Percentiles rank a stretch among this genome's conserved stretches.
Conservation (phyloP, 2,888 invertebrate species). For the Andricus curvator region DNA sequence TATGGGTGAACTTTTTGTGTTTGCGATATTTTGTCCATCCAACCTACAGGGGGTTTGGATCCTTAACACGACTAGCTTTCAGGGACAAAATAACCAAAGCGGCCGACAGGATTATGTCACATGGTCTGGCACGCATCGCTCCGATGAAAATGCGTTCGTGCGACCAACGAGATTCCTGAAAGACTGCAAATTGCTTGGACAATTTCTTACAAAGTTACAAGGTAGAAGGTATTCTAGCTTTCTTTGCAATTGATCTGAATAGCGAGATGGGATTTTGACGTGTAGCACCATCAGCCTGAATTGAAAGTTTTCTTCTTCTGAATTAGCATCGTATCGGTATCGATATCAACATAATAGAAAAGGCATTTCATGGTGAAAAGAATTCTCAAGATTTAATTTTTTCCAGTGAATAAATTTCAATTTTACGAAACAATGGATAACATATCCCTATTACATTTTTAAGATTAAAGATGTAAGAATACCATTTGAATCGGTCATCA, state of each 20-base stretch:
- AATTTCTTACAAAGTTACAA: constrained; percentile 63
- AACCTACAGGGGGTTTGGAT: constrained; percentile 16
- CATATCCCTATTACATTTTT: too few relatives aligned
- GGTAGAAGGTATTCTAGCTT: constrained; percentile 50
- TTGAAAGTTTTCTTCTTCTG: constrained; percentile 5
- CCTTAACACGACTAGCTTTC: constrained; percentile 35
- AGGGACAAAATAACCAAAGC: constrained; percentile 58
- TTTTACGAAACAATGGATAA: neutral
- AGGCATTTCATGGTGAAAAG: neutral
- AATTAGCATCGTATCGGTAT: neutral
- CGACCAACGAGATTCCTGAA: constrained; percentile 66
- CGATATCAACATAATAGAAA: constrained; percentile 1
- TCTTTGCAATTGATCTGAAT: constrained; percentile 59
- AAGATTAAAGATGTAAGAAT: too few relatives aligned
- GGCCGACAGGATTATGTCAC: constrained; percentile 73
- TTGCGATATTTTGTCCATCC: constrained; percentile 49
- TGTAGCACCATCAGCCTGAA: constrained; percentile 50
- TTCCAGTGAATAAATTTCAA: neutral
- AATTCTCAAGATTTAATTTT: neutral
- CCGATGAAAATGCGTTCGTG: constrained; percentile 58
- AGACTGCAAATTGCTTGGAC: constrained; percentile 76
- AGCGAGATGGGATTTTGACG: constrained; percentile 60
- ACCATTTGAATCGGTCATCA: too few relatives aligned
- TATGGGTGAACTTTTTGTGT: constrained; percentile 53
- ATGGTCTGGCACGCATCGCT: constrained; percentile 69